phyloP scores from a whole-genome alignment of 2,888 invertebrate genomes.

The Stenodera caucasica region DNA sequence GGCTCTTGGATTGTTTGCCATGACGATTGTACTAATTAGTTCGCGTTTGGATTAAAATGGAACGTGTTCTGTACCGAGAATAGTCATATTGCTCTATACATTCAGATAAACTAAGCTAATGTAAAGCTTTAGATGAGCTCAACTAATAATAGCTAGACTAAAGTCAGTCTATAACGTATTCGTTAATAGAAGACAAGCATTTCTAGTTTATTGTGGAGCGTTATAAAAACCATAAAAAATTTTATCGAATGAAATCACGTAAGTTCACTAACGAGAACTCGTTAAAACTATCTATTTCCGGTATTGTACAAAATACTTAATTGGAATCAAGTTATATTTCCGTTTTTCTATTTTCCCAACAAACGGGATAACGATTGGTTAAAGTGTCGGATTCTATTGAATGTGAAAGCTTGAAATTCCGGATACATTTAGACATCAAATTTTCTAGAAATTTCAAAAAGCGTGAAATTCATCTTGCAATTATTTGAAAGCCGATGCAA shows the following conservation, averaged over 20 bases:
- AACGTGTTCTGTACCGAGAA: constrained; percentile 29
- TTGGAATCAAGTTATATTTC: constrained; percentile 18
- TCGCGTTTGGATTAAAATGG: constrained; percentile 31
- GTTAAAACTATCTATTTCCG: constrained; percentile 44
- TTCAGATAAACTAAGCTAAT: constrained; percentile 14
- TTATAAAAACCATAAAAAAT: background rate
- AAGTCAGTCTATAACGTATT: background rate
- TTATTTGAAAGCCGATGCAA: no score
- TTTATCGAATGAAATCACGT: constrained; percentile 39
- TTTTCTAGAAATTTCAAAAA: no score
- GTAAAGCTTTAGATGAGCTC: constrained; percentile 22
- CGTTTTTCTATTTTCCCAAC: background rate
- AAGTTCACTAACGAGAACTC: constrained; percentile 44
- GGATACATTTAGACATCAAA: no score
- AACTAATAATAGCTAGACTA: constrained; percentile 25
- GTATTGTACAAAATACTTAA: constrained; percentile 32
- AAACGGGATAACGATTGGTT: no score
- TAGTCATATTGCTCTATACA: constrained; percentile 19
- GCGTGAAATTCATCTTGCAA: no score
- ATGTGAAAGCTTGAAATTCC: no score
- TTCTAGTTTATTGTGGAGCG: background rate
- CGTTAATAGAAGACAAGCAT: background rate
- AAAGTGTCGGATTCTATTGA: no score
- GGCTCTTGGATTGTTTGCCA: constrained; percentile 20
- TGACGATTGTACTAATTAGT: constrained; percentile 34